Conservation (phyloP, 2,888 invertebrate species). For the Drosophila anomalata region DNA sequence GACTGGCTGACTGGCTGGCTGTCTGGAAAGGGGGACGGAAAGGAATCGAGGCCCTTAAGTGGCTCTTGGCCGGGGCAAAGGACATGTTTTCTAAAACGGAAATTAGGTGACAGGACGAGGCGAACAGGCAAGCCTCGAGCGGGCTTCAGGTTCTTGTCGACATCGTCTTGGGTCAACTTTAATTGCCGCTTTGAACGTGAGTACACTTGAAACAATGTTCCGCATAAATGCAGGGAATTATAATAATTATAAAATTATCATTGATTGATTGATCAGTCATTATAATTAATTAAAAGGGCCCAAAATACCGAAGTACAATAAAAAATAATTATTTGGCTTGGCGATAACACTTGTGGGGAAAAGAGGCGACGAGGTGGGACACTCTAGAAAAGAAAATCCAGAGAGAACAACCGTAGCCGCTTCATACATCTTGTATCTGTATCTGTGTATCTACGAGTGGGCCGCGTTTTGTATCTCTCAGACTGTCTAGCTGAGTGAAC, state of each 20-base stretch:
- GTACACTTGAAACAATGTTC: slow-evolving; percentile 14
- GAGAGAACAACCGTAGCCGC: slow-evolving; percentile 13
- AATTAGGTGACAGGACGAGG: slow-evolving; percentile 77
- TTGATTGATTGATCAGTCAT: slow-evolving; percentile 32
- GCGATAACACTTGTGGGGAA: slow-evolving; percentile 34
- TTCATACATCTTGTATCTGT: slow-evolving; percentile 29
- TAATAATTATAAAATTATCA: not conserved
- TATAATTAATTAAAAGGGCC: slow-evolving; percentile 9
- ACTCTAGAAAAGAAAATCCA: slow-evolving; percentile 22
- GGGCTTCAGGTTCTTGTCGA: slow-evolving; percentile 39
- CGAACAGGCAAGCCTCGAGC: slow-evolving; percentile 47
- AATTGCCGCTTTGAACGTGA: slow-evolving; percentile 57
- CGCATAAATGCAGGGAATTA: not conserved
- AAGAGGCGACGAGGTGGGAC: not conserved
- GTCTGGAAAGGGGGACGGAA: slow-evolving; percentile 22
- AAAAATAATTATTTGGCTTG: slow-evolving; percentile 58
- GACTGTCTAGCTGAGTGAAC: slow-evolving; percentile 64
- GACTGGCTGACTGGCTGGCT: not conserved
- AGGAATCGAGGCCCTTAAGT: slow-evolving; percentile 51
- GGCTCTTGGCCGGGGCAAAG: slow-evolving; percentile 49
- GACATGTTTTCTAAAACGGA: slow-evolving; percentile 75
- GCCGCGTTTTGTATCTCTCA: slow-evolving; percentile 56
- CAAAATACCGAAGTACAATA: slow-evolving; percentile 37
- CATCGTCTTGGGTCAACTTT: slow-evolving; percentile 72
- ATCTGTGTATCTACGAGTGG: slow-evolving; percentile 51